phyloP scores from a whole-genome alignment of 2,113 vertebrate genomes.

The Pomatostomus ruficeps region DNA sequence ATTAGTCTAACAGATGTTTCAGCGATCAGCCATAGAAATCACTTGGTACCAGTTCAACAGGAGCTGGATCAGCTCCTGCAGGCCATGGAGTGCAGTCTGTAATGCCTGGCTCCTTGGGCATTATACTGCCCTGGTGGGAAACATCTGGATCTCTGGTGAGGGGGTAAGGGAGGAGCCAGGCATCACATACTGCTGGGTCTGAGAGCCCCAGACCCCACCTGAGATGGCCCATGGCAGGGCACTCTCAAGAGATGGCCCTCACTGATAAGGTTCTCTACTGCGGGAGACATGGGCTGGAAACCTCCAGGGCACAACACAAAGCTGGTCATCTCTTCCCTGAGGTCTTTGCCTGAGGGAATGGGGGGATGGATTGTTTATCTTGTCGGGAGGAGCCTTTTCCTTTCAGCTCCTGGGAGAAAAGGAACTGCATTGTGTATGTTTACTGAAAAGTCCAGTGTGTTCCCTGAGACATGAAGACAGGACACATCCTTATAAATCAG shows the following conservation, averaged over 20 bases:
- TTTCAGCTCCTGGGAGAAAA: conserved; percentile 1
- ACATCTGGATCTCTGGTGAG: neutral
- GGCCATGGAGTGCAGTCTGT: neutral
- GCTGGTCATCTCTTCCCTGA: neutral
- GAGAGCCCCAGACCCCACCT: neutral
- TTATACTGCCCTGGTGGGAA: neutral
- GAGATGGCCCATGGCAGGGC: neutral
- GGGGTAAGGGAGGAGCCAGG: neutral
- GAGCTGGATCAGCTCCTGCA: neutral
- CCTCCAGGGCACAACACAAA: neutral
- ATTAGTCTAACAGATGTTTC: conserved; percentile 1
- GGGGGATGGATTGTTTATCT: conserved; percentile 25
- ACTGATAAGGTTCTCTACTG: neutral
- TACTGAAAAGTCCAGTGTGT: neutral
- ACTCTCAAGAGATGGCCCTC: neutral
- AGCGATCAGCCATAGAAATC: neutral
- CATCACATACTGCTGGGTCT: neutral
- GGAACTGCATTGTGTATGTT: conserved; percentile 1
- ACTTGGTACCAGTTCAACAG: neutral
- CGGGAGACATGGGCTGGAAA: neutral
- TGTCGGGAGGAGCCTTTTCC: conserved; percentile 17
- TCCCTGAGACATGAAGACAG: neutral
- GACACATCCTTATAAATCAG: conserved; percentile 12
- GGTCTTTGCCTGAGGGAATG: neutral
- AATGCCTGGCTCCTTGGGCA: neutral